Evolutionary conservation across 2,888 invertebrate species (phyloP).

Genomic region (Trissonchulus sp.): DNA sequence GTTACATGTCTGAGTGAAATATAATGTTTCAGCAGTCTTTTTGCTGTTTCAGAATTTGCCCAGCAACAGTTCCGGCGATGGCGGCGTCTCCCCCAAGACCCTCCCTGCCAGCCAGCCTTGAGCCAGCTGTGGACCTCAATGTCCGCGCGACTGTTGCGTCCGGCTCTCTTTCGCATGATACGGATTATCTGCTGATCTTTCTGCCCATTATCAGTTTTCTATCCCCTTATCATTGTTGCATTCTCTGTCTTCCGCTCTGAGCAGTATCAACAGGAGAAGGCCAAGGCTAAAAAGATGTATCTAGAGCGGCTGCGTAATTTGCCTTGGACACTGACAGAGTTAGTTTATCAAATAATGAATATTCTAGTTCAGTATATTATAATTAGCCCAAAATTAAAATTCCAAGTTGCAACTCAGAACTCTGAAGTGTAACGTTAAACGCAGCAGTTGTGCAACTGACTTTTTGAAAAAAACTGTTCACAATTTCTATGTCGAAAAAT

Average conservation of each 20-base stretch:
- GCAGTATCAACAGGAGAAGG: background rate
- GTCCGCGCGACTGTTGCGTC: background rate
- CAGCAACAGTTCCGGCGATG: background rate
- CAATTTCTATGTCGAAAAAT: too few relatives aligned
- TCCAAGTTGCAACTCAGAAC: too few relatives aligned
- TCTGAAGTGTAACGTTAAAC: too few relatives aligned
- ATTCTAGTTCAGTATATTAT: too few relatives aligned
- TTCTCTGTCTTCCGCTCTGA: conserved; percentile 10
- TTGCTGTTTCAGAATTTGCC: background rate
- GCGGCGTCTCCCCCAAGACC: background rate
- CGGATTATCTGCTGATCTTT: conserved; percentile 20
- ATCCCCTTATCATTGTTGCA: conserved; percentile 18
- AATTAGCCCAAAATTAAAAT: too few relatives aligned
- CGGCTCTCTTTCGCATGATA: too few relatives aligned
- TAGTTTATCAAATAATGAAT: too few relatives aligned
- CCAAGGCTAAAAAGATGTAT: conserved; percentile 12
- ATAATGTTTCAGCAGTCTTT: too few relatives aligned
- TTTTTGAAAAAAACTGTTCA: too few relatives aligned
- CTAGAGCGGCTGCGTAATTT: background rate
- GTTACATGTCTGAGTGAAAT: too few relatives aligned
- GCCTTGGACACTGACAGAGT: conserved; percentile 20
- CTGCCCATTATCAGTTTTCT: conserved; percentile 24
- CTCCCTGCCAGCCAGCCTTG: background rate
- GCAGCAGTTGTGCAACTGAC: too few relatives aligned
- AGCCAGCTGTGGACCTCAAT: background rate